These are phyloP conservation scores for Fulica atra DNA, from an alignment of 2,113 vertebrate species.

Conservation along the genomic window DNA sequence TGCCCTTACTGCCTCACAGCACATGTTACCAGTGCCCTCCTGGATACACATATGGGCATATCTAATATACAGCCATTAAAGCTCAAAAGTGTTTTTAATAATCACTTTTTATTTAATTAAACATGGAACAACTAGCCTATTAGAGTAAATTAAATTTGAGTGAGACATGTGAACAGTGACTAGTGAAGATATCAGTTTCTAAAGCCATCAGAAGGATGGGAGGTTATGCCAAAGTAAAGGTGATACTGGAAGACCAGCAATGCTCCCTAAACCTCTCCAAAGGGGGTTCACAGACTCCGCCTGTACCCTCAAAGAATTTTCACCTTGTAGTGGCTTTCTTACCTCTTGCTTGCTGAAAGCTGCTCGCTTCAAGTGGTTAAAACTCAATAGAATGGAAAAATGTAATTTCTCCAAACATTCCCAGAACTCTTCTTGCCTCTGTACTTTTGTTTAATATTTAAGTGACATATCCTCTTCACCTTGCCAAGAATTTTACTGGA, in stretches of 20 bases:
- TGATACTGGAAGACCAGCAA: background rate
- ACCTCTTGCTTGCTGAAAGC: background rate
- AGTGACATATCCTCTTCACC: background rate
- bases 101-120: constrained; percentile 60
- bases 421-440: background rate
- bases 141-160: constrained; percentile 49
- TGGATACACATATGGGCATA: background rate
- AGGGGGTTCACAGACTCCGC: background rate
- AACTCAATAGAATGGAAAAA: background rate
- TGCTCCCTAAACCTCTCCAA: background rate
- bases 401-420: background rate
- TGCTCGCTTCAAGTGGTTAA: background rate
- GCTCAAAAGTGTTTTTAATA: constrained; percentile 40
- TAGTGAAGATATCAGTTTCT: background rate
- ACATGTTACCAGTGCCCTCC: background rate
- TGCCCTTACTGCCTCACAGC: background rate
- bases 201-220: background rate
- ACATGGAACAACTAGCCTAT: constrained; percentile 15
- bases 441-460: background rate
- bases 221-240: background rate
- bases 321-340: background rate
- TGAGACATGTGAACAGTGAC: background rate
- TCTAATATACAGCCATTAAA: constrained; percentile 27
- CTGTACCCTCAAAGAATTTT: background rate
- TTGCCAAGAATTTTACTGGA: background rate